Evolutionary conservation across 2,113 vertebrate genomes (phyloP), one percentile per base, ranked within the genome.

Genomic region (Pterophyllum scalare): DNA sequence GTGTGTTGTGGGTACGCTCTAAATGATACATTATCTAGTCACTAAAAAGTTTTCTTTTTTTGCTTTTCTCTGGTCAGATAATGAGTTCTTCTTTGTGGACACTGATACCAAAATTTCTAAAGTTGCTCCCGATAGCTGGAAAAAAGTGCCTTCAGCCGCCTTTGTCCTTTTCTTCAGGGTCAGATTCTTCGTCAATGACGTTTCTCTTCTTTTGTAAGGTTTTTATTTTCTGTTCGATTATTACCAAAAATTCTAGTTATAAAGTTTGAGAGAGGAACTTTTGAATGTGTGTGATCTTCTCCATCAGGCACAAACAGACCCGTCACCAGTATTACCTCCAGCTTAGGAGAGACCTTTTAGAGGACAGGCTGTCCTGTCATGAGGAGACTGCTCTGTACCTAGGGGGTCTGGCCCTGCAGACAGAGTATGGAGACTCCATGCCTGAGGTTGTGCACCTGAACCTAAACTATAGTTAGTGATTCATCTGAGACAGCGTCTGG

Each of bases 11-110:
- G 67, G 26, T 54, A 33, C 52, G 12, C 3, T 72, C 19, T 54
- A 72, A 54, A 15, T 72, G 17, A 72, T 72, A 31, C 3, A 28
- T 11, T 38, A 46, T 67, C 13, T 26, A 49, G 19, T 31, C 22
- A 56, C 28, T 52, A 6, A 58, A 7, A 17, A 12, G 10, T 46
- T 9, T 14, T 6, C 64, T 2, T n/a, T 7, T 49, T 74, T 13
- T 43, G 52, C 72, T 64, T 1, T 60, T 88, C 17, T 86, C 54
- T 84, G 28, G 8, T 62, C 90, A 99, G 98, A 96, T 74, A 95
- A 97, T 89, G 97, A 98, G 89, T 98, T 97, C 87, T 98, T 97
- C 92, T 98, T 98, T 86, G 87, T 99, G 94, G 96, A 98, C 85
- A 95, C 95, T 12, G 96, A 98, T 6, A 96, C 95, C 20, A 97